Evolutionary conservation across 1,140 invertebrate genomes (phyloP).

Genomic region (Brachionus manjavacas): DNA sequence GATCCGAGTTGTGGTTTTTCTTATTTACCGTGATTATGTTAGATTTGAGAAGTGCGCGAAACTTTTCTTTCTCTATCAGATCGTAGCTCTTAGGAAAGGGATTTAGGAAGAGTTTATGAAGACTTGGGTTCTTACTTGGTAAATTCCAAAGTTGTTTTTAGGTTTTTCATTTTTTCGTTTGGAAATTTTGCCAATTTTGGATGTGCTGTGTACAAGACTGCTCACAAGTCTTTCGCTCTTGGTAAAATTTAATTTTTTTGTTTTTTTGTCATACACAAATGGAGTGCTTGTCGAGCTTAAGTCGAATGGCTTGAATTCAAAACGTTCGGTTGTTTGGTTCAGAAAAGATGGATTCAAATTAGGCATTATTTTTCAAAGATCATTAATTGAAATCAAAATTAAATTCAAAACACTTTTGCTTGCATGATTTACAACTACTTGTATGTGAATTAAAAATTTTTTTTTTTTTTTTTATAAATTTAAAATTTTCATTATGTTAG

Average conservation of each 20-base stretch:
- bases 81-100: neutral
- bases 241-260: neutral
- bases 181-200: constrained; percentile 1
- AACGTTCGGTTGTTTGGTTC: neutral
- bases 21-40: neutral
- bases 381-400: neutral
- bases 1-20: neutral
- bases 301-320: neutral
- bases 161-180: neutral
- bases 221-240: neutral
- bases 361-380: constrained; percentile 6
- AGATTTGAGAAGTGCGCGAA: neutral
- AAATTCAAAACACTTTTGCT: neutral
- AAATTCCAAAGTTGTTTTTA: neutral
- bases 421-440: neutral
- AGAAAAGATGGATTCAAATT: neutral
- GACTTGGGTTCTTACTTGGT: neutral
- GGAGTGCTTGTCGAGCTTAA: neutral
- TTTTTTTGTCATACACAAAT: neutral
- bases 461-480: neutral
- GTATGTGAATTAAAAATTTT: neutral
- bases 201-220: neutral
- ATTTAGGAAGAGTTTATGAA: neutral
- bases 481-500: neutral
- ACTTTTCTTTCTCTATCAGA: constrained; percentile 13